These are phyloP conservation scores for Drosophila atripex DNA, from an alignment of 2,888 invertebrate species.

Conservation along the genomic window DNA sequence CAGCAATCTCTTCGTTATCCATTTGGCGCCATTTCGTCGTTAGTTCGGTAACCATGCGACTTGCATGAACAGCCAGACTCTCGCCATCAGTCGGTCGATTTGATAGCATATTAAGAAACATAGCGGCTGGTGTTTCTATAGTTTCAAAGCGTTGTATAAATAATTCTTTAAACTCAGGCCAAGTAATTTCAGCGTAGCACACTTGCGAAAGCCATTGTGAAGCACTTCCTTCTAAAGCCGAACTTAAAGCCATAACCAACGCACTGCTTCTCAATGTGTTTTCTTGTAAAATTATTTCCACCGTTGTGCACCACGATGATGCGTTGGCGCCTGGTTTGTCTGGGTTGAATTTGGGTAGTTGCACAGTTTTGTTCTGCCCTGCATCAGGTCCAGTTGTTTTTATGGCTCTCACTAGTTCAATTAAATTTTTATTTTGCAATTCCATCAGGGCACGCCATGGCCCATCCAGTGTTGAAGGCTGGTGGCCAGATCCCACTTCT, in stretches of 20 bases:
- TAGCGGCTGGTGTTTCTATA: too few species aligned
- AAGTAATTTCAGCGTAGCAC: constrained; percentile 31
- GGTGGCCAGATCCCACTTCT: too few species aligned
- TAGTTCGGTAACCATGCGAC: too few species aligned
- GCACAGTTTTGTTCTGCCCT: constrained; percentile 17
- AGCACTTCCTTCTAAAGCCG: constrained; percentile 19
- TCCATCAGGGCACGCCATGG: constrained; percentile 18
- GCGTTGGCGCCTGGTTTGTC: constrained; percentile 29
- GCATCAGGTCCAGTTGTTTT: constrained; percentile 16
- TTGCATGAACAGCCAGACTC: too few species aligned
- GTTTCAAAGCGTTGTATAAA: too few species aligned
- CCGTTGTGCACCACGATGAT: constrained; percentile 28
- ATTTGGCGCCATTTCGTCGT: too few species aligned
- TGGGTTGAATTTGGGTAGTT: constrained; percentile 35
- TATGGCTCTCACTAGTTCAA: constrained; percentile 21
- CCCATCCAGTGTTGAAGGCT: constrained; percentile 2
- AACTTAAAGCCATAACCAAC: constrained; percentile 17
- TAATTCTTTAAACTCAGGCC: too few species aligned
- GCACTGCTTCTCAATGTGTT: constrained; percentile 21
- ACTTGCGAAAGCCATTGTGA: constrained; percentile 25
- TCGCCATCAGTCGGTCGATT: too few species aligned
- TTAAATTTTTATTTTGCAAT: constrained; percentile 29
- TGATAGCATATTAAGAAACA: too few species aligned
- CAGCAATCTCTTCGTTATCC: too few species aligned
- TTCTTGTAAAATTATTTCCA: constrained; percentile 31